Evolutionary conservation across 2,797 vertebrate species (phyloP), one percentile per base, ranked within the genome.

Genomic region (Perodicticus potto): DNA sequence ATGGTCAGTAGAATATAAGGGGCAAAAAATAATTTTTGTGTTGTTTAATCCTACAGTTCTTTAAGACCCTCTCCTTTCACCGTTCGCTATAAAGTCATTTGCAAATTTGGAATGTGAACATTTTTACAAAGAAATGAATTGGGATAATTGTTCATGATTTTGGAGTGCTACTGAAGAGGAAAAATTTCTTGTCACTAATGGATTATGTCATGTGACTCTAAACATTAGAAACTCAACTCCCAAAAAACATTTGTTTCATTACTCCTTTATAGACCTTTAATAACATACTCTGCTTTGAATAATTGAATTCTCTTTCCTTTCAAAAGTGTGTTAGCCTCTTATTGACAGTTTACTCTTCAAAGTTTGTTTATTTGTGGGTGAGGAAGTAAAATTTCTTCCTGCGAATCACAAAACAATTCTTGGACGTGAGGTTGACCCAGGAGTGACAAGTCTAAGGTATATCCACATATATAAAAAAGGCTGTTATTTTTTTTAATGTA

Each of bases 161-260:
- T 77, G 86, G 16, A 92, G 49, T 78, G 69, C n/a, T 63, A 27
- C 5, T 25, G 13, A 87, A 87, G 76, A 92, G 32, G 45, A 84
- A 95, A 81, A 86, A 83, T 83, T 80, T 91, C 19, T 16, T 86
- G 69, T 61, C 86, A 89, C 94, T 69, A 92, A 85, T 27, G 94
- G 70, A 78, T 37, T 91, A 55, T 82, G 23, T 55, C 67, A 88
- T 45, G 2, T 32, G 40, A 63, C 72, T 87, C 40, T 86, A 49
- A 90, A 96, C 63, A n/a, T 72, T 89, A 92, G 91, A 94, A 78
- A 83, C n/a, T 84, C 61, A 84, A 34, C n/a, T 90, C 94, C 12
- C 4, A 32, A 80, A 67, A 89, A 59, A 7, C 32, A 65, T 49
- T 89, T 16, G 13, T 80, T 94, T 20, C 29, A 67, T 67, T 85